phyloP scores from a whole-genome alignment of 1,140 invertebrate species.

The Batillaria attramentaria region DNA sequence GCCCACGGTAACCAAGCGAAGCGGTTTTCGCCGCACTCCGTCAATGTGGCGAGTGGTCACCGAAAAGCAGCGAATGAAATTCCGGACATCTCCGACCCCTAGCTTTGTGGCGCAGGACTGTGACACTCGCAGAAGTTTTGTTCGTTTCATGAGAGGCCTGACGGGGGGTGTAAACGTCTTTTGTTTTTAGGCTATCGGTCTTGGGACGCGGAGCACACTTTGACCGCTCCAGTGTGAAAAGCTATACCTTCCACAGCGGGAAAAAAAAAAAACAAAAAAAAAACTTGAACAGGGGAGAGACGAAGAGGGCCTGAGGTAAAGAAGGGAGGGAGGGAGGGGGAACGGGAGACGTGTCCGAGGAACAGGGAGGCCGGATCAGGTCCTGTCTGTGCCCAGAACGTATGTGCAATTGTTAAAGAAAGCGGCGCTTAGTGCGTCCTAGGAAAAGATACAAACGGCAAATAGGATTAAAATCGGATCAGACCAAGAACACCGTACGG shows the following conservation, averaged over 20 bases:
- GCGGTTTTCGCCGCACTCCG: neutral
- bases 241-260: neutral
- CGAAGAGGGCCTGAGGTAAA: no score
- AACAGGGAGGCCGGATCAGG: neutral
- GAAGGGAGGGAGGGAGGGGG: no score
- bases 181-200: neutral
- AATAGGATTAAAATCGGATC: no score
- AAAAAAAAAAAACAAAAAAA: no score
- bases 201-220: neutral
- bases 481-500: no score
- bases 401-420: constrained; percentile 21
- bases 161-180: neutral
- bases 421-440: constrained; percentile 11
- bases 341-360: neutral
- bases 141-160: no score
- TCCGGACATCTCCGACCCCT: neutral
- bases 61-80: neutral
- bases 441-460: no score
- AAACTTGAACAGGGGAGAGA: neutral
- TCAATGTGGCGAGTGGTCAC: neutral
- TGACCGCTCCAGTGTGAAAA: no score
- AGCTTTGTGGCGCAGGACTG: neutral
- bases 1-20: neutral
- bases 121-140: neutral
- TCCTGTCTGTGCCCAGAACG: constrained; percentile 10